Conservation (phyloP, 2,113 vertebrate species). For the Helogale parvula region DNA sequence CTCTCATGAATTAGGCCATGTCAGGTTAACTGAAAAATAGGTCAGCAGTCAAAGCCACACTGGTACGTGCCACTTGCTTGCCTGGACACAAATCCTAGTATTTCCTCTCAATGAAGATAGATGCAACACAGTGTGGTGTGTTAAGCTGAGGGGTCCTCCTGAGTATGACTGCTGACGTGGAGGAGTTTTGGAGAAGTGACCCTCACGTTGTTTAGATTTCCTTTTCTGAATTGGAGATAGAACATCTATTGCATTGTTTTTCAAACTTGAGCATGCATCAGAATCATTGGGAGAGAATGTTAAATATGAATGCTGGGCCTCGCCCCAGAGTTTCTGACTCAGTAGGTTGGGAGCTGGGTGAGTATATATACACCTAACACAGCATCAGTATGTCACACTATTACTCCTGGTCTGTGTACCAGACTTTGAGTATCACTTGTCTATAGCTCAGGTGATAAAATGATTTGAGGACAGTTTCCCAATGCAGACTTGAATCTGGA, state of each 20-base stretch:
- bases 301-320: neutral
- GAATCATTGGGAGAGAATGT: neutral
- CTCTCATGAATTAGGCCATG: neutral
- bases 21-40: neutral
- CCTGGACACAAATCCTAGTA: neutral
- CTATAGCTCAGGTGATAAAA: neutral
- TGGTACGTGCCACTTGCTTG: neutral
- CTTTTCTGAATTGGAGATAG: neutral
- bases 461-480: neutral
- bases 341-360: neutral
- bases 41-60: neutral
- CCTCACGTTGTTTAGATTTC: neutral
- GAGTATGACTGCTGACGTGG: fast-evolving
- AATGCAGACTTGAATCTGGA: neutral
- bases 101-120: neutral
- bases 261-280: neutral
- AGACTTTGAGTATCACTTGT: neutral
- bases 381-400: neutral
- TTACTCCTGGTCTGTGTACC: neutral
- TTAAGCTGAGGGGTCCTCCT: neutral
- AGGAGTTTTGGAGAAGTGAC: neutral
- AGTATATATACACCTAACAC: fast-evolving
- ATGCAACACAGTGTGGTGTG: fast-evolving
- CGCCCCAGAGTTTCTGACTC: neutral
- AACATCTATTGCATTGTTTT: neutral